Base-by-base conservation (phyloP, 2,113 vertebrate species). In the Corydoras maculifer region DNA sequence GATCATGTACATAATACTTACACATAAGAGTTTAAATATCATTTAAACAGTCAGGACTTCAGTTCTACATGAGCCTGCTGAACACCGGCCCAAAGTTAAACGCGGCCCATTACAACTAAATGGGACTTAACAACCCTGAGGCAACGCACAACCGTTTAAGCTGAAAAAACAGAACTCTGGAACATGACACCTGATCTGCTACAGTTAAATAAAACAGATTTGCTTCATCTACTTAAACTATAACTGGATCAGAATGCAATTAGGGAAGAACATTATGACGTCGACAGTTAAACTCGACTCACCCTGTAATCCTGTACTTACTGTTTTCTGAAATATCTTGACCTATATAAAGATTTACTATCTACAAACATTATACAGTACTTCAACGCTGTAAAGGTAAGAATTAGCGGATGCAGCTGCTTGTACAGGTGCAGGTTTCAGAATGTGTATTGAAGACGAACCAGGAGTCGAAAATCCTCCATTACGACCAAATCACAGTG, bases 1-100 rank as follows among this genome's bases (percentile, higher is more conserved):
- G 91, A 83, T 86, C 90, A 87, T 88, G 84, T 88, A 90, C 86
- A 90, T 81, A 88, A 91, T 81, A 88, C 88, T 92, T 78, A 80
- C 18, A 77, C 78, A 84, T 77, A 87, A 84, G 87, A 77, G 79
- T 86, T 82, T 82, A 85, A 84, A 85, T 78, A 86, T 53, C 72
- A 78, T 69, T 78, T 82, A 83, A 80, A 84, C 58, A 63, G 53
- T 62, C 51, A 53, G 10, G 3, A 53, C 13, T 14, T 14, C 9
- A 53, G 13, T 12, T 14, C 9, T 53, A 53, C 9, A 3, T 53
- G 51, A 12, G 51, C 9, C 51, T 14, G 51, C 5, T 14, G 51
- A 53, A 3, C 51, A 14, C 51, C 35, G 35, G 35, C 35, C 35
- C 35, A 62, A 74, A 48, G 30, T 13, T 65, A 5, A 31, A 54